These are phyloP conservation scores for Megaleporinus macrocephalus DNA, from an alignment of 2,113 vertebrate species.

Conservation along the genomic window DNA sequence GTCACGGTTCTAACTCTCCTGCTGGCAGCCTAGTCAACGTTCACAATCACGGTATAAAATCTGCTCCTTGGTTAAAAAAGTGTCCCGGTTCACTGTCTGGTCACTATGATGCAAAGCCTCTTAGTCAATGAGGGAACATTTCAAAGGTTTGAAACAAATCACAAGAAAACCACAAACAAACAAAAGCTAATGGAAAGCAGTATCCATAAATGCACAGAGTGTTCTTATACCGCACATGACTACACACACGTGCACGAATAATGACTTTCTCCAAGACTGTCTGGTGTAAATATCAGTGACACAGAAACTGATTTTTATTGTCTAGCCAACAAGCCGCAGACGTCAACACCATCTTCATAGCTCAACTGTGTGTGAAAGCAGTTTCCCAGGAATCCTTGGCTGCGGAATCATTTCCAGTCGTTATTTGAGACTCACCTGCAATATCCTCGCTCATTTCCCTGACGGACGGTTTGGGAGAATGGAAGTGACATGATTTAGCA, in stretches of 20 bases:
- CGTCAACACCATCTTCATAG: not conserved
- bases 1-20: no score
- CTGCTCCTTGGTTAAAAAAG: no score
- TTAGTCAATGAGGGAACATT: no score
- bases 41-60: no score
- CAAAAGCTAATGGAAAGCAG: no score
- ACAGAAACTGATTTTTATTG: constrained; percentile 24
- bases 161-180: no score
- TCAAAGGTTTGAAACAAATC: no score
- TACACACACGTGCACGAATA: not conserved
- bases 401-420: constrained; percentile 2
- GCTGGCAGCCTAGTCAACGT: no score
- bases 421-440: not conserved
- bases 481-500: constrained; percentile 8
- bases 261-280: not conserved
- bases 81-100: no score
- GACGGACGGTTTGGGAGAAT: not conserved
- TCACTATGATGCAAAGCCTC: no score
- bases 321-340: constrained; percentile 31
- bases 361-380: constrained; percentile 16
- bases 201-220: no score
- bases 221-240: no score
- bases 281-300: not conserved
- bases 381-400: constrained; percentile 36
- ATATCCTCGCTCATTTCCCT: not conserved